These are phyloP conservation scores for Oscheius myriophilus DNA, from an alignment of 2,888 invertebrate genomes.

Conservation along the genomic window DNA sequence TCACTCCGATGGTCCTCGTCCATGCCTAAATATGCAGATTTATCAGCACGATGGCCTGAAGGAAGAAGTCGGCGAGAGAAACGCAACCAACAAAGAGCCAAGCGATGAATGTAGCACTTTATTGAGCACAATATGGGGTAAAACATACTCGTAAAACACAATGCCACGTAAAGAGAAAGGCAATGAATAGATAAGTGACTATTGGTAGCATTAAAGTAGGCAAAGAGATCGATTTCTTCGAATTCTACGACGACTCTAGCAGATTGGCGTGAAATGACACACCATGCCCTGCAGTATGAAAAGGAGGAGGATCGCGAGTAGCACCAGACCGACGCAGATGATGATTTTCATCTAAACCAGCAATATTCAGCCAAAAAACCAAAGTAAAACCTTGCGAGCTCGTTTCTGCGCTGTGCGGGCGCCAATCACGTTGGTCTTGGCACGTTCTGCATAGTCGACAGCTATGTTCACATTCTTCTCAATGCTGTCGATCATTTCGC, in stretches of 20 bases:
- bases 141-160: conserved; percentile 5
- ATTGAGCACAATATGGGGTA: conserved; percentile 5
- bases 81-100: background rate
- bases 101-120: background rate
- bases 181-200: background rate
- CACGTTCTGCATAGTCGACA: conserved; percentile 42
- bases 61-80: too few species aligned
- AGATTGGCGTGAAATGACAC: conserved; percentile 51
- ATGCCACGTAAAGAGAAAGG: conserved; percentile 13
- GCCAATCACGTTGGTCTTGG: conserved; percentile 47
- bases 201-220: background rate
- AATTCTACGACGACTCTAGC: conserved; percentile 28
- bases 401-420: conserved; percentile 42
- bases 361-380: background rate
- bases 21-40: too few species aligned
- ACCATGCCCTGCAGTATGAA: conserved; percentile 43
- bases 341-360: conserved; percentile 40
- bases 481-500: conserved; percentile 49
- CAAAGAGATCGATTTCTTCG: conserved; percentile 5
- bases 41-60: too few species aligned
- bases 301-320: conserved; percentile 36
- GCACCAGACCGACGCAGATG: conserved; percentile 32
- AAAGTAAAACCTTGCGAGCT: conserved; percentile 33
- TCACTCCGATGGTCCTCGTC: too few species aligned
- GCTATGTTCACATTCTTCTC: conserved; percentile 44